A percentile compares a stretch with the other conserved stretches of the same genome.
Evolutionary conservation across 1,140 invertebrate genomes (phyloP).

Genomic region (Grapholita molesta): DNA sequence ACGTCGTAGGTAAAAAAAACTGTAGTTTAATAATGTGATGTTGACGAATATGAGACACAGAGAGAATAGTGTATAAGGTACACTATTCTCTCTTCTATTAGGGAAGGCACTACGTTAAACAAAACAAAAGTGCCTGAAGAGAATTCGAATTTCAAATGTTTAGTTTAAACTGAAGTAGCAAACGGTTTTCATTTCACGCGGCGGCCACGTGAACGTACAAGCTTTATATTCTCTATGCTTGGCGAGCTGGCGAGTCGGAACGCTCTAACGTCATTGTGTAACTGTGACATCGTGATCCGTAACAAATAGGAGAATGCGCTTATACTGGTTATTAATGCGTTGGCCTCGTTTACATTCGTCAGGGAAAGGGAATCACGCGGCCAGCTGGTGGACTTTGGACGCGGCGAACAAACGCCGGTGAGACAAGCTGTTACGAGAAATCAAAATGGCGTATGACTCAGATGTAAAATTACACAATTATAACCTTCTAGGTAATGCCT

Average conservation of each 20-base stretch:
- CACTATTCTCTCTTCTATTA: too few relatives aligned
- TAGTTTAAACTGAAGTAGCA: background rate
- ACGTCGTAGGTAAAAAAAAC: too few relatives aligned
- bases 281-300: background rate
- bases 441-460: slow-evolving; percentile 15
- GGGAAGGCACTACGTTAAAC: too few relatives aligned
- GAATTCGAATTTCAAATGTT: background rate
- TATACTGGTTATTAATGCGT: background rate
- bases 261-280: background rate
- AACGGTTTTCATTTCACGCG: slow-evolving; percentile 40
- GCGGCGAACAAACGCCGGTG: slow-evolving; percentile 57
- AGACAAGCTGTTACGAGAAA: background rate
- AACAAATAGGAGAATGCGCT: background rate
- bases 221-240: background rate
- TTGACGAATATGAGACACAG: too few relatives aligned
- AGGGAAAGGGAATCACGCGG: slow-evolving; percentile 23
- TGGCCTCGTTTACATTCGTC: background rate
- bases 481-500: background rate
- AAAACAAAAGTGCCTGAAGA: background rate
- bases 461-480: slow-evolving; percentile 6
- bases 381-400: slow-evolving; percentile 70
- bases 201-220: slow-evolving; percentile 48
- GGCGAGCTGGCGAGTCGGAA: background rate
- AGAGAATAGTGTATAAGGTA: too few relatives aligned
- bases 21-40: too few relatives aligned